Evolutionary conservation across 2,888 invertebrate genomes (phyloP).

Genomic region (Terebella lapidaria): DNA sequence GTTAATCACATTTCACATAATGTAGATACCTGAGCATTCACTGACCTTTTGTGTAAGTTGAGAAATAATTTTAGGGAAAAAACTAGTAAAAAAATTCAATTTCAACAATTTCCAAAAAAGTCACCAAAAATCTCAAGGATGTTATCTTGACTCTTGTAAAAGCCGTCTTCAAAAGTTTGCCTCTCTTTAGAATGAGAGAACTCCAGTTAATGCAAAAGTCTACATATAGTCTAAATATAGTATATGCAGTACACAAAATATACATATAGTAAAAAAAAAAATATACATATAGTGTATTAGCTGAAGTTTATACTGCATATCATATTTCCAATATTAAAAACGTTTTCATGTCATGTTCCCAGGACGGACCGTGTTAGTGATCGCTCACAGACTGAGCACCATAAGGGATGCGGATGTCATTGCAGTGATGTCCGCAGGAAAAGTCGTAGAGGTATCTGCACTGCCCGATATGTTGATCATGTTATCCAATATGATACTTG

Average conservation of each 20-base stretch:
- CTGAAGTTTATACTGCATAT: not conserved
- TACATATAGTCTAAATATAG: too few species aligned
- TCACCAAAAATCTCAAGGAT: not conserved
- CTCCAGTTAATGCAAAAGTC: too few species aligned
- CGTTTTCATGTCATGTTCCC: conserved; percentile 9
- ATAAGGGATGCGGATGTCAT: conserved; percentile 86
- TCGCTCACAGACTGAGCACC: conserved; percentile 90
- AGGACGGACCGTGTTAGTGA: conserved; percentile 85
- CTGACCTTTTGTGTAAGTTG: not conserved
- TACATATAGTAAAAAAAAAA: too few species aligned
- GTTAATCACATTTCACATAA: too few species aligned
- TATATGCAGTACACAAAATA: too few species aligned
- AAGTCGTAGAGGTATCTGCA: conserved; percentile 45
- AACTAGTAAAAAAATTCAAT: not conserved
- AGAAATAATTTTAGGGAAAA: too few species aligned
- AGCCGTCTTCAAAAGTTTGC: too few species aligned
- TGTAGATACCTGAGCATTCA: too few species aligned
- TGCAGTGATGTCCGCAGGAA: conserved; percentile 80
- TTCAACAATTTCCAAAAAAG: not conserved
- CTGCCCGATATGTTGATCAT: not conserved
- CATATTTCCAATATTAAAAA: not conserved
- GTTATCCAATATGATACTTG: not conserved
- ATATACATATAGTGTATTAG: not conserved
- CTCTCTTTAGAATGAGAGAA: too few species aligned
- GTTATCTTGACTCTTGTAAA: too few species aligned